These are phyloP conservation scores for Dryas iulia DNA, from an alignment of 1,140 invertebrate species.

Conservation along the genomic window DNA sequence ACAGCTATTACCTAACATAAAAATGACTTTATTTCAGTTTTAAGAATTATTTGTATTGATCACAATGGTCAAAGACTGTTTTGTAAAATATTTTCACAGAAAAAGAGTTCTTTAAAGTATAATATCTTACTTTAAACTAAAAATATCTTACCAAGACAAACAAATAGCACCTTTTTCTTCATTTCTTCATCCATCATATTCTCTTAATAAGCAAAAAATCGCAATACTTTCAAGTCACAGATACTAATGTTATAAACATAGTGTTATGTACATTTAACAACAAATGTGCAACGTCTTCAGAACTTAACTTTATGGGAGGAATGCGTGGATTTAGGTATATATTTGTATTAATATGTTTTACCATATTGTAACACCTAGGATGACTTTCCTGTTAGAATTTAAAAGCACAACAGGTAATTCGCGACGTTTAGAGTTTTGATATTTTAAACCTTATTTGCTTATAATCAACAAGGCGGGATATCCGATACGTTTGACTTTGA, in stretches of 20 bases:
- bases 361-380: background rate
- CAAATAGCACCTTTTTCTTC: slow-evolving; percentile 25
- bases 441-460: no score
- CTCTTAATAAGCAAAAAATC: background rate
- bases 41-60: no score
- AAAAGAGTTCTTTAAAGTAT: no score
- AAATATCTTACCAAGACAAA: slow-evolving; percentile 26
- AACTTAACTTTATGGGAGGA: background rate
- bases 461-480: background rate
- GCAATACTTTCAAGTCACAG: background rate
- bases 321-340: background rate
- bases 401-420: no score
- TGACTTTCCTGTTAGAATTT: background rate
- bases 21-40: background rate
- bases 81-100: background rate
- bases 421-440: no score
- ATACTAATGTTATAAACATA: background rate
- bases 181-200: slow-evolving; percentile 20
- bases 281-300: background rate
- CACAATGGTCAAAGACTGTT: background rate
- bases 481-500: background rate
- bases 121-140: no score
- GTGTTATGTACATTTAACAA: background rate
- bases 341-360: background rate
- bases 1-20: slow-evolving; percentile 22